Conservation (phyloP, 2,888 invertebrate genomes). For the Pelosia muscerda region DNA sequence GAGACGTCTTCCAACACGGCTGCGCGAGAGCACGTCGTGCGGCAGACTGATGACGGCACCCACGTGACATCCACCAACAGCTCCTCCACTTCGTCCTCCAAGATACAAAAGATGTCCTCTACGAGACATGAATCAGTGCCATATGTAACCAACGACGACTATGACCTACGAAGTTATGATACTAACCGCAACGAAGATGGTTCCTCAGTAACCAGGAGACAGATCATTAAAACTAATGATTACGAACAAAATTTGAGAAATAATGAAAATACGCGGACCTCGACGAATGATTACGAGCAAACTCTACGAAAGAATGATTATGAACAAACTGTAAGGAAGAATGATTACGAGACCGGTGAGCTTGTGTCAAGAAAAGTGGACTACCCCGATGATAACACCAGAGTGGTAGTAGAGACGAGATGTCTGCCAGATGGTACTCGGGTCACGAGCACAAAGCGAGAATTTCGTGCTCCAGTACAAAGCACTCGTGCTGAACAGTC, state of each 20-base stretch:
- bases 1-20: constrained; percentile 73
- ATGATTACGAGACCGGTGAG: constrained; percentile 73
- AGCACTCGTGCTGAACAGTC: constrained; percentile 71
- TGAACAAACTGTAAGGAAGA: constrained; percentile 20
- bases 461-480: constrained; percentile 83
- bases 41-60: constrained; percentile 76
- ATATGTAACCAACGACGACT: constrained; percentile 65
- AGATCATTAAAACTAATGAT: constrained; percentile 57
- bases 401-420: constrained; percentile 89
- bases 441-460: constrained; percentile 90
- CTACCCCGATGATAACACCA: constrained; percentile 89
- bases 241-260: constrained; percentile 60
- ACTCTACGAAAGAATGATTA: constrained; percentile 46
- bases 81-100: constrained; percentile 72
- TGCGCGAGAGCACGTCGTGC: constrained; percentile 74
- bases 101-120: constrained; percentile 72
- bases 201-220: constrained; percentile 49
- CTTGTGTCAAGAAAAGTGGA: constrained; percentile 87
- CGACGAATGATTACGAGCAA: constrained; percentile 53
- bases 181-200: constrained; percentile 65
- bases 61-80: constrained; percentile 72
- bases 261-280: constrained; percentile 45
- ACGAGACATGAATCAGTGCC: constrained; percentile 73
- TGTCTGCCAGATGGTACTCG: constrained; percentile 89
- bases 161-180: constrained; percentile 61